Percentiles rank a stretch among this genome's conserved stretches.
Evolutionary conservation across 2,797 vertebrate genomes (phyloP).

Genomic region (Gouania willdenowi): DNA sequence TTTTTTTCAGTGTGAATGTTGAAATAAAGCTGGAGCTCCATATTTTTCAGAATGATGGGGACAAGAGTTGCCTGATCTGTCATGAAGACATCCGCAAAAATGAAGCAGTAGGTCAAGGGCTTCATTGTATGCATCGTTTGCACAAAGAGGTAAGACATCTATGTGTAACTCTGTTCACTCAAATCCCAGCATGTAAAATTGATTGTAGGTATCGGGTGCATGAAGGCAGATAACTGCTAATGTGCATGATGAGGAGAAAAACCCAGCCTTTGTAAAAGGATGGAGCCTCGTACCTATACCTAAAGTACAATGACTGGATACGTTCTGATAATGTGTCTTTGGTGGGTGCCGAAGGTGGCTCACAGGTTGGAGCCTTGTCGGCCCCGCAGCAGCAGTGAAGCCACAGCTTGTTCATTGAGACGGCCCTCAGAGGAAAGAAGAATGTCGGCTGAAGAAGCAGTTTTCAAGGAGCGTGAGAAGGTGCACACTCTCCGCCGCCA

Average conservation of each 20-base stretch:
- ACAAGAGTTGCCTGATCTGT: slow-evolving; percentile 65
- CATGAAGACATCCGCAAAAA: slow-evolving; percentile 54
- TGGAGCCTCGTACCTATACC: not conserved
- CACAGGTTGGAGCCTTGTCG: slow-evolving; percentile 38
- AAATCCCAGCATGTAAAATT: slow-evolving; percentile 29
- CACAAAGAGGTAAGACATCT: slow-evolving; percentile 67
- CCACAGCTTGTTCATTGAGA: slow-evolving; percentile 28
- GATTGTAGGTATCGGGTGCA: slow-evolving; percentile 16
- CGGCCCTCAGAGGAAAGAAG: slow-evolving; percentile 47
- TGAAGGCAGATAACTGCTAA: slow-evolving; percentile 10
- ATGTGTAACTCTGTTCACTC: not conserved
- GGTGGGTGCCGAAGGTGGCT: slow-evolving; percentile 46
- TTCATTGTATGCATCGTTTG: slow-evolving; percentile 67
- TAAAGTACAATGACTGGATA: too few species aligned
- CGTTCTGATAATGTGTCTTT: too few species aligned
- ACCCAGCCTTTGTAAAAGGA: slow-evolving; percentile 5
- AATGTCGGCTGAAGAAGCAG: slow-evolving; percentile 45
- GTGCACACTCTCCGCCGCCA: slow-evolving; percentile 36
- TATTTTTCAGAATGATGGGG: slow-evolving; percentile 51
- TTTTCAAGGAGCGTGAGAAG: slow-evolving; percentile 44
- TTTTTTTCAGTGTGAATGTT: too few species aligned
- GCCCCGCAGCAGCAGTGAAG: slow-evolving; percentile 48
- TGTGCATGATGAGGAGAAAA: slow-evolving; percentile 26
- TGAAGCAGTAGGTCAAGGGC: slow-evolving; percentile 52
- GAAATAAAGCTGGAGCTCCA: not conserved